Percentiles rank a stretch among this genome's conserved stretches.
phyloP scores from a whole-genome alignment of 1,140 invertebrate genomes.

The Spodoptera litura region DNA sequence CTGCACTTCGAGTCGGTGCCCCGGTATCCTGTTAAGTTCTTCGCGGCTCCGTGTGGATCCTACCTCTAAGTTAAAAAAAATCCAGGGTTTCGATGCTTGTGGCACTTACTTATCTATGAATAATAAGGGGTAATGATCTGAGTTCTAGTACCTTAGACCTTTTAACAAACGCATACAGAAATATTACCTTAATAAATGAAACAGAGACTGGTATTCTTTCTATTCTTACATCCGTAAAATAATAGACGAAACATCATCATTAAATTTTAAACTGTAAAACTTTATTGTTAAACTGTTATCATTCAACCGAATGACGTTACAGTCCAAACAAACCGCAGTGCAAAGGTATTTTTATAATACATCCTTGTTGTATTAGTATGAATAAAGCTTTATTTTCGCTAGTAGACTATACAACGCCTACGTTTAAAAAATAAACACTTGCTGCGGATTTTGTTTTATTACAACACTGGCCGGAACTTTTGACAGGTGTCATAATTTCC shows the following conservation, averaged over 20 bases:
- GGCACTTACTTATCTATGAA: too few relatives aligned
- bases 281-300: background rate
- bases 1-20: too few relatives aligned
- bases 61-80: too few relatives aligned
- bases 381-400: slow-evolving; percentile 31
- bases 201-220: background rate
- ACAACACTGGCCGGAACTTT: slow-evolving; percentile 9
- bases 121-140: too few relatives aligned
- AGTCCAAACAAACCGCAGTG: slow-evolving; percentile 25
- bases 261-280: background rate
- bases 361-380: slow-evolving; percentile 23
- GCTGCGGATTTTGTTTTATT: slow-evolving; percentile 22
- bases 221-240: background rate
- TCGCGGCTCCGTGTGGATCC: too few relatives aligned
- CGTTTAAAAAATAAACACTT: background rate
- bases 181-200: too few relatives aligned
- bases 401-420: slow-evolving; percentile 28
- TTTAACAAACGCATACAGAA: too few relatives aligned
- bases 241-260: slow-evolving; percentile 1
- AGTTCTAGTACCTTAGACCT: too few relatives aligned
- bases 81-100: too few relatives aligned
- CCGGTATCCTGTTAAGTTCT: too few relatives aligned
- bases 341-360: slow-evolving; percentile 32
- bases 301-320: slow-evolving; percentile 14
- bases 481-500: slow-evolving; percentile 22